Conservation (phyloP, 1,140 invertebrate species). For the Lasioglossum albipes region DNA sequence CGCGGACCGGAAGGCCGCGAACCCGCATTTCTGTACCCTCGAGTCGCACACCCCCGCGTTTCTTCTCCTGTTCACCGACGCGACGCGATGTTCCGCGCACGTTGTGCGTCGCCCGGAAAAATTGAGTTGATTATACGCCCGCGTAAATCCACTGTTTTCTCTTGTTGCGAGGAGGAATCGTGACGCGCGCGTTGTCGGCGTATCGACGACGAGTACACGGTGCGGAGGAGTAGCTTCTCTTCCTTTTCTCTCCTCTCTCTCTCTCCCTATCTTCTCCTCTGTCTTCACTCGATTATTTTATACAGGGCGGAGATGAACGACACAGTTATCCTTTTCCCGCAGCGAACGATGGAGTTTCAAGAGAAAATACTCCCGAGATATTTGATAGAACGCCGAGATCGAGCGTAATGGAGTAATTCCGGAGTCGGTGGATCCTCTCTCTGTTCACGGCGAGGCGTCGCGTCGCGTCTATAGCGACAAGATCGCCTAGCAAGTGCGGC, state of each 20-base stretch:
- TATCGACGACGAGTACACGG: no score
- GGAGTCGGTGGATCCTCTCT: conserved; percentile 21
- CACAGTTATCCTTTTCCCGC: neutral
- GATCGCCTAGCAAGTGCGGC: conserved; percentile 24
- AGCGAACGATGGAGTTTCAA: neutral
- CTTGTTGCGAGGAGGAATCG: neutral
- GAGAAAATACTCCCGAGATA: conserved; percentile 4
- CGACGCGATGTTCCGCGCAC: neutral
- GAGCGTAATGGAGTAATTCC: conserved; percentile 33
- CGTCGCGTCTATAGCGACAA: conserved; percentile 18
- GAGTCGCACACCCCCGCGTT: neutral
- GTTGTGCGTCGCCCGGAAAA: neutral
- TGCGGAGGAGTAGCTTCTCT: no score
- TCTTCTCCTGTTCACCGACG: neutral
- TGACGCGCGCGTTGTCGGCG: no score
- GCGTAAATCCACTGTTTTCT: neutral
- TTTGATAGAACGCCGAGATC: conserved; percentile 22
- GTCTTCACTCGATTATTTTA: neutral
- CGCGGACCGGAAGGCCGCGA: conserved; percentile 12
- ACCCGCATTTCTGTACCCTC: neutral
- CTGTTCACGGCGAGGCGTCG: neutral
- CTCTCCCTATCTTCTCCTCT: neutral
- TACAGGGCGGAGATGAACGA: no score
- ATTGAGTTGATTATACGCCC: neutral
- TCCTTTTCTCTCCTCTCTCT: neutral